These are phyloP conservation scores for Lagopus muta DNA, from an alignment of 2,113 vertebrate genomes.

Conservation along the genomic window DNA sequence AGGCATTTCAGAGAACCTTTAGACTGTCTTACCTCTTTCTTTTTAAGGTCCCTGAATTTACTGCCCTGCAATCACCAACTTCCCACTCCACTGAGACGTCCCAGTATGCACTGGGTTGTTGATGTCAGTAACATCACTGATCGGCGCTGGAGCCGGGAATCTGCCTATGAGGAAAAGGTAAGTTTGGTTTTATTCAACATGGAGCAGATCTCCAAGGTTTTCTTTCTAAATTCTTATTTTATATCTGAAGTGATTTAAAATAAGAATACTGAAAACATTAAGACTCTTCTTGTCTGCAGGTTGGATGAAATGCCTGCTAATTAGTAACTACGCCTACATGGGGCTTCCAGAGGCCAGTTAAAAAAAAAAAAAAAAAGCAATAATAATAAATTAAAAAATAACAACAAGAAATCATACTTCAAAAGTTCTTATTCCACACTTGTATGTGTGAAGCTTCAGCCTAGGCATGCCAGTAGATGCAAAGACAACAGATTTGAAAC, in stretches of 20 bases:
- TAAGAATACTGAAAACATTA: slow-evolving; percentile 82
- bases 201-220: slow-evolving; percentile 85
- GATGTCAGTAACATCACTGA: slow-evolving; percentile 83
- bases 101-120: slow-evolving; percentile 83
- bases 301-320: slow-evolving; percentile 85
- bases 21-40: slow-evolving; percentile 87
- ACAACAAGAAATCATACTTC: neutral
- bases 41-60: slow-evolving; percentile 85
- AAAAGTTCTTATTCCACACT: neutral
- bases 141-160: slow-evolving; percentile 82
- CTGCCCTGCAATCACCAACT: slow-evolving; percentile 85
- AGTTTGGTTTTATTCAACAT: slow-evolving; percentile 84
- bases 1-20: slow-evolving; percentile 86
- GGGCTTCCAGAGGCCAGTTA: slow-evolving; percentile 73
- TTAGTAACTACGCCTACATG: slow-evolving; percentile 61
- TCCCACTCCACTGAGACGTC: slow-evolving; percentile 84
- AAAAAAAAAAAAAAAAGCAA: neutral
- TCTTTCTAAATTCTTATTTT: slow-evolving; percentile 81
- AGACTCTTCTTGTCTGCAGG: slow-evolving; percentile 75
- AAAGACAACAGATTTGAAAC: neutral
- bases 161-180: slow-evolving; percentile 87
- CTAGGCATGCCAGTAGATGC: neutral
- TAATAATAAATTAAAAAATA: neutral
- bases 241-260: slow-evolving; percentile 79
- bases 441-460: neutral